These are phyloP conservation scores for Pseudopodoces humilis DNA, from an alignment of 2,113 vertebrate genomes.

Conservation along the genomic window DNA sequence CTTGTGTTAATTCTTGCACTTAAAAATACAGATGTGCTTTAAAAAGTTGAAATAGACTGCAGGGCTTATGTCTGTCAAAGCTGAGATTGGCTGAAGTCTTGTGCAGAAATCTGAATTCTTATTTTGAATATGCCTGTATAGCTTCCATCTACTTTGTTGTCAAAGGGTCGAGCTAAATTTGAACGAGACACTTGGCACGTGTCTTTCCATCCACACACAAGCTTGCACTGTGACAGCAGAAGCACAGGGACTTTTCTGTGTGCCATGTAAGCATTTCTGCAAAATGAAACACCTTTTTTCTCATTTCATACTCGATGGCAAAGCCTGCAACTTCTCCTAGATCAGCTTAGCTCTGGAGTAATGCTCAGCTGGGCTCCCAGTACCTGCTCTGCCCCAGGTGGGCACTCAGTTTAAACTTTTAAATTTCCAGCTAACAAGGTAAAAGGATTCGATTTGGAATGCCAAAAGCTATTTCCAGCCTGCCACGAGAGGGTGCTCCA, in stretches of 20 bases:
- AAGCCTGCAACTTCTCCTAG: not conserved
- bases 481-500: slow-evolving; percentile 73
- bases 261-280: not conserved
- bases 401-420: not conserved
- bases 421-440: accelerated
- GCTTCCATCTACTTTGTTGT: not conserved
- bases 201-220: not conserved
- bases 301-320: not conserved
- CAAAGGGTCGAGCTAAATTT: not conserved
- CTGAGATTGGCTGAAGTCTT: not conserved
- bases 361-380: not conserved
- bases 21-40: not conserved
- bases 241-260: not conserved
- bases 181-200: not conserved
- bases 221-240: not conserved
- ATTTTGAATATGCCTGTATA: not conserved
- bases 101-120: not conserved
- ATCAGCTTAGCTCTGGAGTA: not conserved
- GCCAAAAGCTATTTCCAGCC: not conserved
- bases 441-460: not conserved
- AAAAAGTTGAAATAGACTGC: not conserved
- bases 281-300: not conserved
- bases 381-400: not conserved
- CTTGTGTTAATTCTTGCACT: not conserved
- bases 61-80: not conserved